Conservation (phyloP, 2,113 vertebrate species). For the Burhinus oedicnemus region DNA sequence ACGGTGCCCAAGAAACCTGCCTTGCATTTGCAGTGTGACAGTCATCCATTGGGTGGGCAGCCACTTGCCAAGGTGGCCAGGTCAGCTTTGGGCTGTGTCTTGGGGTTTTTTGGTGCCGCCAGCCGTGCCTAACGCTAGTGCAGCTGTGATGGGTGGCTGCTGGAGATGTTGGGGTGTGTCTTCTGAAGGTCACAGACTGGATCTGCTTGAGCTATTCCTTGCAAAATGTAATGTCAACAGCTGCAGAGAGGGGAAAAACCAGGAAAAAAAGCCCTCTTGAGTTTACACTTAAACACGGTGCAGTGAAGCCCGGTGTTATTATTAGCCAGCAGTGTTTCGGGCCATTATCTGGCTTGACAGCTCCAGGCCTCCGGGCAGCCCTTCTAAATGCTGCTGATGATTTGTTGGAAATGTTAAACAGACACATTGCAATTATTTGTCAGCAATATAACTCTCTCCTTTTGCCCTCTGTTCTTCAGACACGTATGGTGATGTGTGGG, state of each 20-base stretch:
- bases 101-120: background rate
- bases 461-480: conserved; percentile 24
- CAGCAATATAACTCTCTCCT: conserved; percentile 22
- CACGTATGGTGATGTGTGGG: background rate
- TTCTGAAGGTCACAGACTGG: conserved; percentile 18
- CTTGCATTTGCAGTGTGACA: background rate
- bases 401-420: conserved; percentile 58
- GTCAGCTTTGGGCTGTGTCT: background rate
- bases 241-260: background rate
- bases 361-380: conserved; percentile 39
- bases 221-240: background rate
- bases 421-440: conserved; percentile 60
- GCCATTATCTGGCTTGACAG: conserved; percentile 62
- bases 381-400: conserved; percentile 48
- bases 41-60: background rate
- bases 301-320: background rate
- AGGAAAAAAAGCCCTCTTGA: background rate
- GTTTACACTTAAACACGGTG: background rate
- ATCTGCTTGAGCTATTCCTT: background rate
- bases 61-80: background rate
- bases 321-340: conserved; percentile 37
- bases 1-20: background rate
- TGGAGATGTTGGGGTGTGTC: background rate
- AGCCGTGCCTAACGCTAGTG: accelerated
- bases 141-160: background rate